Base-by-base conservation (phyloP, 64 coral and sea anemone genomes). In the Dendrophyllia cribrosa region DNA sequence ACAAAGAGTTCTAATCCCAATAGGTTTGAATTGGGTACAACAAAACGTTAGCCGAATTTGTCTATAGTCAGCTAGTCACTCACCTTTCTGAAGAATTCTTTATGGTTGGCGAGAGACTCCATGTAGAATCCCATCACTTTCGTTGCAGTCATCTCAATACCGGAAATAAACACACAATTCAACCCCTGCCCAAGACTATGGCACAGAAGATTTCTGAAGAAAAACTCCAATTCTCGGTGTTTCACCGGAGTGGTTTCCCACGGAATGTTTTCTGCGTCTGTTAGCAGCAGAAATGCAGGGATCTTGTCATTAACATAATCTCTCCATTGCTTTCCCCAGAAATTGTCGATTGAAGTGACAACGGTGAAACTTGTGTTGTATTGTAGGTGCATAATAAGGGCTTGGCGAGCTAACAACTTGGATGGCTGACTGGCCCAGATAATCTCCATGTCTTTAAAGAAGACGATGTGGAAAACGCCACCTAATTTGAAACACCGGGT, bases 391-490 rank as follows among this genome's bases (percentile, higher is more conserved):
- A 79, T 67, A 56, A 92, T 76, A 34, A 92, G 55, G 15, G 85
- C 49, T 68, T 82, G 83, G 20, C 94, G 94, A 53, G 94, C 94
- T 34, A 95, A 17, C 67, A 86, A 49, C 15, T 76, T 62, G 45
- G 19, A 24, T 55, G 94, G 67, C 10, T 52, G 52, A 55, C 26
- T 74, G 6, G 9, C 81, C 94, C 94, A 95, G 45, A 95, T n/a
- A 8, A 87, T 91, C n/a, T 95, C 93, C 89, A 95, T 91, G 43
- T 83, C 84, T 78, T 95, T 92, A 14, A 95, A 92, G 23, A 95
- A 95, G 24, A 95, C 51, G 17, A 95, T 51, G 53, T 95, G 94
- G 10, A 95, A 95, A 46, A 75, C 78, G 14, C 94, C 94, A 51
- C 92, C 92, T 94, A 64, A 56, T 9, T 9, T 9, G 12, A 43